Evolutionary conservation across 2,797 vertebrate species (phyloP).

Genomic region (Poeciliopsis gracilis): DNA sequence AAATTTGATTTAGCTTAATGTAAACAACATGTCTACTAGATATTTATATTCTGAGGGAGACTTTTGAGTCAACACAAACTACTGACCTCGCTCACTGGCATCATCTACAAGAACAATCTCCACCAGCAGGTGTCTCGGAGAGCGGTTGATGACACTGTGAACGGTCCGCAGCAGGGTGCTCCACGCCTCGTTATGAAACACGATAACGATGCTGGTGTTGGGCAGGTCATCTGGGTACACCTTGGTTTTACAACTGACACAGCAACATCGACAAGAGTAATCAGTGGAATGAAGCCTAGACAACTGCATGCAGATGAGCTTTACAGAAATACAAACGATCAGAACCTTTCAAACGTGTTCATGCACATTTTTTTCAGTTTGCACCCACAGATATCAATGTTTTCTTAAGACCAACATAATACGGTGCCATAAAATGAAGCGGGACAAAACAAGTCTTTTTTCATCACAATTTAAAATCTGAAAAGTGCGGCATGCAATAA

Average conservation of each 20-base stretch:
- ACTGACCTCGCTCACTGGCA: constrained; percentile 93
- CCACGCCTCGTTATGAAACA: constrained; percentile 99
- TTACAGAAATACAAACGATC: not conserved
- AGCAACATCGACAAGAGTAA: not conserved
- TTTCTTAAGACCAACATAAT: not conserved
- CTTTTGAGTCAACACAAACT: not conserved
- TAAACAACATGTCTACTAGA: not conserved
- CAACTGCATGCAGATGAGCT: not conserved
- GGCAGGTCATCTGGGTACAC: constrained; percentile 90
- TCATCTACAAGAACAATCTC: constrained; percentile 96
- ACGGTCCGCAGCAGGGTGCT: constrained; percentile 94
- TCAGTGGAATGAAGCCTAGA: not conserved
- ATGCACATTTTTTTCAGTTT: not conserved
- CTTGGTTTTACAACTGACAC: constrained; percentile 91
- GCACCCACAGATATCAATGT: not conserved
- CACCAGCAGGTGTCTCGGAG: constrained; percentile 86
- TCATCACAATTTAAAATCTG: not conserved
- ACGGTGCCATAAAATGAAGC: not conserved
- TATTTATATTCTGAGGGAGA: not conserved
- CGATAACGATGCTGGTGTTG: constrained; percentile 96
- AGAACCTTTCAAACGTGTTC: not conserved
- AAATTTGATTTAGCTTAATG: not conserved
- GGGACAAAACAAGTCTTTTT: not conserved
- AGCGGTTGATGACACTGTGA: constrained; percentile 92
- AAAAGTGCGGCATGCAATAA: too few species aligned